Conservation (phyloP, 2,888 invertebrate genomes). For the Drosophila lacicola region DNA sequence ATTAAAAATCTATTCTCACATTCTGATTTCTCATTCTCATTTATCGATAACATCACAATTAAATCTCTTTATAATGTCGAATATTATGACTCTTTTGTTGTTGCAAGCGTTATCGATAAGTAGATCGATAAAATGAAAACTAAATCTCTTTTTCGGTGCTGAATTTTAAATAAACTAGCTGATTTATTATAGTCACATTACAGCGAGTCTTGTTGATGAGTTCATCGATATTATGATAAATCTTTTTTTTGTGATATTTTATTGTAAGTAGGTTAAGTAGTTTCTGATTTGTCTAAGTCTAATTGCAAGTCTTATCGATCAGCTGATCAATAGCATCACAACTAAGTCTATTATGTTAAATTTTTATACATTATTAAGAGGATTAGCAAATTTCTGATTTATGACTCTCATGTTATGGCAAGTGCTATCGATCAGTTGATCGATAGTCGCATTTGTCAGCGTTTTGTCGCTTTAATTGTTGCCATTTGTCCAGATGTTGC, state of each 20-base stretch:
- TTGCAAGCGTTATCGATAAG: neutral
- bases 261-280: neutral
- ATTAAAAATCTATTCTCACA: too few species aligned
- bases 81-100: too few species aligned
- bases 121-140: neutral
- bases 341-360: neutral
- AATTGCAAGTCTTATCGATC: neutral
- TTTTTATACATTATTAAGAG: neutral
- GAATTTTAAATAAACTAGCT: too few species aligned
- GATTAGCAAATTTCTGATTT: neutral
- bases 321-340: neutral
- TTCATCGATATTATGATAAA: too few species aligned
- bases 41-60: too few species aligned
- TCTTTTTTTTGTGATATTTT: too few species aligned
- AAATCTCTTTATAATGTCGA: too few species aligned
- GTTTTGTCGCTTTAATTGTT: conserved; percentile 18
- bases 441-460: conserved; percentile 21
- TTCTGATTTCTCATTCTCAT: too few species aligned
- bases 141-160: neutral
- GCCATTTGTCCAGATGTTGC: conserved; percentile 22
- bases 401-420: neutral
- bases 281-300: neutral
- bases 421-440: conserved; percentile 16
- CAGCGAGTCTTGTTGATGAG: too few species aligned
- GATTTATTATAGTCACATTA: too few species aligned